Percentiles rank a stretch among this genome's conserved stretches.
phyloP scores from a whole-genome alignment of 2,888 invertebrate species.

The Tolmerus cingulatus region DNA sequence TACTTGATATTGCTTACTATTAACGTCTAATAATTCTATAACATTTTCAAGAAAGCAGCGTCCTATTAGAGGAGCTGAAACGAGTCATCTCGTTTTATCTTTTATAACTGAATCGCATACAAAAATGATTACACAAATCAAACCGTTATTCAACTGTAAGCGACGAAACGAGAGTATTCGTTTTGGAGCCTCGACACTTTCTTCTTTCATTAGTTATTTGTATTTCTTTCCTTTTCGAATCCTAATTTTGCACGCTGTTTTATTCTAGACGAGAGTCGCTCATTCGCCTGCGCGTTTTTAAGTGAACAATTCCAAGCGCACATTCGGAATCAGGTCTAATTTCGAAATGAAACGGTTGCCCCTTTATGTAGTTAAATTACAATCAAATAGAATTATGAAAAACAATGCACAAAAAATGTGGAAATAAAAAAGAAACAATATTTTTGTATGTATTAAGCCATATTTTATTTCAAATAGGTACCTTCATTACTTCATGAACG shows the following conservation, averaged over 20 bases:
- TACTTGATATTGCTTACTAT: not conserved
- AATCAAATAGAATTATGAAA: not conserved
- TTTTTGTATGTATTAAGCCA: conserved; percentile 13
- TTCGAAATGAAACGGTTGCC: not conserved
- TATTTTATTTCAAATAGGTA: conserved; percentile 16
- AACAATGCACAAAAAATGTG: not conserved
- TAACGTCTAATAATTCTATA: not conserved
- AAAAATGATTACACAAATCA: too few relatives aligned
- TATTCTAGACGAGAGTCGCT: not conserved
- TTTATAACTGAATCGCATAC: too few relatives aligned
- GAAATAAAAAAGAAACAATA: not conserved
- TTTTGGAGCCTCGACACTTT: not conserved
- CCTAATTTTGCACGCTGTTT: not conserved
- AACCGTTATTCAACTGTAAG: too few relatives aligned
- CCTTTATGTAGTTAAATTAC: not conserved
- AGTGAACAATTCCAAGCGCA: not conserved
- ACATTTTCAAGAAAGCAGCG: not conserved
- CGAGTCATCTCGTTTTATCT: too few relatives aligned
- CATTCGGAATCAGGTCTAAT: not conserved
- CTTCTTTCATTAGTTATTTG: not conserved
- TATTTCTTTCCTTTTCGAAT: not conserved
- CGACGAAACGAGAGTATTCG: too few relatives aligned
- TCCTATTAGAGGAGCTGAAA: too few relatives aligned
- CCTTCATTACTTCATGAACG: not conserved
- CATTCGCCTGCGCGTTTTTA: not conserved